Evolutionary conservation across 2,888 invertebrate species (phyloP).

Genomic region (Leptura quadrifasciata): DNA sequence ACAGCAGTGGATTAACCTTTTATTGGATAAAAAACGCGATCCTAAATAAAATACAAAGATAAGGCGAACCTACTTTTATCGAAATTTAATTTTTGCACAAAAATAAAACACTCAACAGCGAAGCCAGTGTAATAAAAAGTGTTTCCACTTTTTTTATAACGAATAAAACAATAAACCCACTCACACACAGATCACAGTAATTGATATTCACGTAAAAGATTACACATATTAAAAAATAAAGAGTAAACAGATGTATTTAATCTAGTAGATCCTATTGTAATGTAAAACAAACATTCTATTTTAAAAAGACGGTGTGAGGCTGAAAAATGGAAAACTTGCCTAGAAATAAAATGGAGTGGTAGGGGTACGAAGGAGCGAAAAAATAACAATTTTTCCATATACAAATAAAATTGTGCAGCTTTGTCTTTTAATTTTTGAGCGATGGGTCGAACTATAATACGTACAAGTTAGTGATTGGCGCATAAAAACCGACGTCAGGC

Average conservation of each 20-base stretch:
- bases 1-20: too few species aligned
- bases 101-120: neutral
- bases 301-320: neutral
- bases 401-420: constrained; percentile 36
- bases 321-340: neutral
- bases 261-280: neutral
- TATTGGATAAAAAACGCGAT: too few species aligned
- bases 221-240: neutral
- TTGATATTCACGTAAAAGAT: neutral
- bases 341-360: neutral
- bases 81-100: neutral
- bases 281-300: constrained; percentile 1
- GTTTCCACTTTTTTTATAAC: neutral
- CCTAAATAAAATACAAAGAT: too few species aligned
- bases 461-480: constrained; percentile 67
- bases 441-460: constrained; percentile 53
- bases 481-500: constrained; percentile 67
- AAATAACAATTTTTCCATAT: constrained; percentile 36
- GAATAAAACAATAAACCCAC: neutral
- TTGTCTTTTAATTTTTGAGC: constrained; percentile 49
- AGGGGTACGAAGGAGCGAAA: neutral
- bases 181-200: neutral
- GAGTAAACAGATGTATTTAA: neutral
- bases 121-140: neutral
- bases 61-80: neutral